Evolutionary conservation across 2,113 vertebrate genomes (phyloP).

Genomic region (Anarrhichthys ocellatus): DNA sequence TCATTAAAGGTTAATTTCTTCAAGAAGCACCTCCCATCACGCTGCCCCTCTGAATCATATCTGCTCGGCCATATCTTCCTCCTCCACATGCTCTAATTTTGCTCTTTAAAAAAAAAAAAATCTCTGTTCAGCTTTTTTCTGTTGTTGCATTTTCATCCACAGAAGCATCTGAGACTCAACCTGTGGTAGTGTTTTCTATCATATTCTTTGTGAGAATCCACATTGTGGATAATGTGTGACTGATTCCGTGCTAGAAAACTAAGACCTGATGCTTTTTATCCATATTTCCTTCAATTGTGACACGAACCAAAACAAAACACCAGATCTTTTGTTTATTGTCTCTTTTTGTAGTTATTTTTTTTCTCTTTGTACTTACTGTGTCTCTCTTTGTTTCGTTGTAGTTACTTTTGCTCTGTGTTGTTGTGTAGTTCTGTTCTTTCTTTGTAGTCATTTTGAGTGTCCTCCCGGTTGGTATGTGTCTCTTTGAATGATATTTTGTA

Average conservation of each 20-base stretch:
- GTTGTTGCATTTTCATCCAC: constrained; percentile 32
- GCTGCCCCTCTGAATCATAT: constrained; percentile 70
- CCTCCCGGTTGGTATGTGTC: too few species aligned
- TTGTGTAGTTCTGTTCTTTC: too few species aligned
- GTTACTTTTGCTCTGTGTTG: too few species aligned
- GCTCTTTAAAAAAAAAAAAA: constrained; percentile 51
- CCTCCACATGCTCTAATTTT: constrained; percentile 73
- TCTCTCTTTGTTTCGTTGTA: too few species aligned
- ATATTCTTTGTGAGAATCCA: neutral
- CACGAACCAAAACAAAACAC: neutral
- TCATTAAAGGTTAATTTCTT: constrained; percentile 69
- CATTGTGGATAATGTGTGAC: neutral
- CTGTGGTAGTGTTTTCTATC: too few species aligned
- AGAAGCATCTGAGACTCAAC: neutral
- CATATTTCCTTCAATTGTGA: neutral
- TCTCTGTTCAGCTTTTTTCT: constrained; percentile 35
- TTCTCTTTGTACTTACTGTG: too few species aligned
- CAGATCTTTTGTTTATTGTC: too few species aligned
- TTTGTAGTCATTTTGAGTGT: too few species aligned
- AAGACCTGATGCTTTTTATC: neutral
- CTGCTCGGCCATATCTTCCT: constrained; percentile 57
- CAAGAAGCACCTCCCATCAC: constrained; percentile 52
- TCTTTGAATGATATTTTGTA: too few species aligned
- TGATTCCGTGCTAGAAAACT: neutral
- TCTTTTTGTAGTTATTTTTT: too few species aligned